Base-by-base conservation (phyloP, 2,113 vertebrate species). In the Camelus bactrianus region DNA sequence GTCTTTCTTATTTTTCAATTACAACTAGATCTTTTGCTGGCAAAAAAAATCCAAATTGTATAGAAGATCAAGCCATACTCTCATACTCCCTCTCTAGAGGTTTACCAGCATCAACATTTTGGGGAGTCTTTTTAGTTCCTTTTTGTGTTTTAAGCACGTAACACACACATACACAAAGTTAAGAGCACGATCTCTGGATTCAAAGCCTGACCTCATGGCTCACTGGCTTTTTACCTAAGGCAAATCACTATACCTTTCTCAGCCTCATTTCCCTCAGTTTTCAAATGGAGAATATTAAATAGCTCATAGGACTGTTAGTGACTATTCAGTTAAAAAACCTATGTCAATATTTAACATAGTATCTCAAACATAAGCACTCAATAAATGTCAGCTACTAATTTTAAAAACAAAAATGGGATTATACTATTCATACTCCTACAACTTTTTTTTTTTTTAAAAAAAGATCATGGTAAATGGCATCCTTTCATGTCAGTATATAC, bases 331-430 rank as follows among this genome's bases (percentile, higher is more conserved):
- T 50, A 32, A 81, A 91, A 92, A 83, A 42, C 38, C 20, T 6
- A 38, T 75, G 65, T 58, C 60, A 67, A 7, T 84, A 50, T 93
- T 91, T 96, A 93, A 75, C 56, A 30, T 28, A 65, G 26, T 65
- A 22, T 75, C 80, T 65, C 12, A 42, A 93, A 54, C 60, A 50
- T 13, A 30, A 26, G 3, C 16, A 1, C 35, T 75, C 48, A 32
- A 28, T 84, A 88, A 73, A 84, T 86, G n/a, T 50, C 54, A 96
- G n/a, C 28, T 88, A 24, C 38, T 60, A 26, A 58, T 77, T 92
- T 88, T 73, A 35, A 48, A 82, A 62, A 75, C 35, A 70, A 70
- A 81, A 85, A 20, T 48, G 14, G 15, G 24, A 62, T 62, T 6
- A 22, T 35, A 72, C 32, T n/a, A 4, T 69, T 20, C 50, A 38